Evolutionary conservation across 2,113 vertebrate genomes (phyloP).

Genomic region (Paralichthys olivaceus): DNA sequence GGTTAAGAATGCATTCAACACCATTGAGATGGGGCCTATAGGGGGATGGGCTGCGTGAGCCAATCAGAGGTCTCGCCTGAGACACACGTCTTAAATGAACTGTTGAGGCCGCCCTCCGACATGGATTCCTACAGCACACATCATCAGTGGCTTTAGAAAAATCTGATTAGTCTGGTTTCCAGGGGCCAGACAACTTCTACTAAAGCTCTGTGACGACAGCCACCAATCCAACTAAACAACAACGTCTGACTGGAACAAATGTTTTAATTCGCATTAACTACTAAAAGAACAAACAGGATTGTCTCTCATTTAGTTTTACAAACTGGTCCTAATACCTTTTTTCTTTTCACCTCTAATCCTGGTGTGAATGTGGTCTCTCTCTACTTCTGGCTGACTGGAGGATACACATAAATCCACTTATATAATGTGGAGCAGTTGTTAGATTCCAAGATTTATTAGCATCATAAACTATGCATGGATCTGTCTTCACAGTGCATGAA

Average conservation of each 20-base stretch:
- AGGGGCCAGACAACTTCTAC: not conserved
- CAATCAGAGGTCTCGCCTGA: conserved; percentile 56
- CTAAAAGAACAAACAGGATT: not conserved
- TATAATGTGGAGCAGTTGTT: conserved; percentile 13
- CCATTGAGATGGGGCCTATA: conserved; percentile 28
- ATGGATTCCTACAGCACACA: conserved; percentile 5
- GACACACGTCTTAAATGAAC: conserved; percentile 28
- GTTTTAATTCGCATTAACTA: too few species aligned
- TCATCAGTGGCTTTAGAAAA: conserved; percentile 30
- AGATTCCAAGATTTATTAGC: conserved; percentile 6
- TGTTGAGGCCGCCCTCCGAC: conserved; percentile 3
- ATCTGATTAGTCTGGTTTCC: conserved; percentile 25
- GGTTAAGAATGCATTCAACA: conserved; percentile 64
- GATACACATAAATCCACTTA: not conserved
- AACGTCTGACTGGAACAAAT: not conserved
- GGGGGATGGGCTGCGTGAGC: conserved; percentile 54
- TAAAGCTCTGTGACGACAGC: not conserved
- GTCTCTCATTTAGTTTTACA: not conserved
- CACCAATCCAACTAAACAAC: not conserved
- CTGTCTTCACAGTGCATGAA: not conserved
- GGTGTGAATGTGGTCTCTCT: not conserved
- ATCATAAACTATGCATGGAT: not conserved
- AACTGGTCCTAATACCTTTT: not conserved
- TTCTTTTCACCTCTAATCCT: not conserved
- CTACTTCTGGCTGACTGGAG: not conserved